A percentile compares a stretch with the other conserved stretches of the same genome.
Evolutionary conservation across 2,888 invertebrate species (phyloP).

Genomic region (Strigamia crassipes): DNA sequence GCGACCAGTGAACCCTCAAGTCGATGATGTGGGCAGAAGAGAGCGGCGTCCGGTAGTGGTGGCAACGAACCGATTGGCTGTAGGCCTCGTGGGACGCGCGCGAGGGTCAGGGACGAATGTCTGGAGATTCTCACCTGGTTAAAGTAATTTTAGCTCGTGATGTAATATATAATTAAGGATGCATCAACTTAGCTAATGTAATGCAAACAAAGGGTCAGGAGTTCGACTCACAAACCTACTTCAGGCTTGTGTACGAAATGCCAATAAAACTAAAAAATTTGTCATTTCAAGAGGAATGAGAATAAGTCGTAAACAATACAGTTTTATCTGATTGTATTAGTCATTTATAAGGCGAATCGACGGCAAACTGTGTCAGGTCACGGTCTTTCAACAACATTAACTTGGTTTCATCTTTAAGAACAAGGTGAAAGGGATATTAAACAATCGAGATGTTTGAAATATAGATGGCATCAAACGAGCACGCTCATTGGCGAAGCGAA

Average conservation of each 20-base stretch:
- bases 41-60: constrained; percentile 3
- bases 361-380: constrained; percentile 6
- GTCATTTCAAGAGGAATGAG: background rate
- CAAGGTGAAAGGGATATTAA: constrained; percentile 2
- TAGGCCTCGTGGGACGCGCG: constrained; percentile 4
- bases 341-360: background rate
- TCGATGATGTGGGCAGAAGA: constrained; percentile 18
- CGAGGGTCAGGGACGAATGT: constrained; percentile 22
- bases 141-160: background rate
- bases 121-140: background rate
- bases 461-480: background rate
- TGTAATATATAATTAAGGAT: background rate
- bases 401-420: background rate
- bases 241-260: background rate
- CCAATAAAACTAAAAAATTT: background rate
- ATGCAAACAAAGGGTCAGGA: background rate
- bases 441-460: background rate
- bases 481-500: background rate
- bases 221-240: background rate
- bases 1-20: constrained; percentile 29
- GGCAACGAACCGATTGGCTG: constrained; percentile 11
- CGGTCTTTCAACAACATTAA: background rate
- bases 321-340: background rate
- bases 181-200: background rate
- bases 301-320: background rate